Base-by-base conservation (phyloP, 2,888 invertebrate genomes). In the Panzeria rudis region DNA sequence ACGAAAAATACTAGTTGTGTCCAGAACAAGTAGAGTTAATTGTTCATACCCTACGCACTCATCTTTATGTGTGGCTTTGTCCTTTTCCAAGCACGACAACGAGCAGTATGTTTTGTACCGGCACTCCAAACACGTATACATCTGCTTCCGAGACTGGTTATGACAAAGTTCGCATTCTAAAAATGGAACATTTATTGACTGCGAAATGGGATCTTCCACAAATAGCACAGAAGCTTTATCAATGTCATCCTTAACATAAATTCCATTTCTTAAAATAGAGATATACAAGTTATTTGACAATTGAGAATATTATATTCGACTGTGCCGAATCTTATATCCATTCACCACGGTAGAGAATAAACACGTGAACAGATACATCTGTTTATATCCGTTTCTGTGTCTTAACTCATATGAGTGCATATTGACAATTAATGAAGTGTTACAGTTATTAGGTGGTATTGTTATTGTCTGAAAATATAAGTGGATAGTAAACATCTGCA, bases 61-160 rank as follows among this genome's bases (percentile, higher is more conserved):
- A n/a, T 72, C 50, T 15, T 68, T 69, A 68, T 87, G 87, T 8
- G 20, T 52, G 0, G 15, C 25, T 20, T 62, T 72, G 44, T 87
- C 86, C 6, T 80, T 83, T 68, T 83, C 72, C 62, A 87, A 72
- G 59, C 87, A 87, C 15, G 29, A 20, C n/a, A 86, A 59, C 0
- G 87, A 87, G 47, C 87, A 87, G 41, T 87, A 87, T 0, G 87
- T 71, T 64, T 87, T 87, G 62, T 86, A 87, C 4, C 86, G 86
- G 41, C 87, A 87, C 2, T 86, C 62, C 15, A 87, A 68, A 41
- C 87, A 87, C 11, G 87, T 83, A 64, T 86, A 87, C n/a, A 83
- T 61, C 9, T 86, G 83, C 23, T 69, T 20, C 4, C 41, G 35
- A 9, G 59, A 38, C 13, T 72, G 73, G 20, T 83, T 64, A 20